Evolutionary conservation across 64 coral and sea anemone species (phyloP), one percentile per base, ranked within the genome.

Genomic region (Orbicella faveolata): DNA sequence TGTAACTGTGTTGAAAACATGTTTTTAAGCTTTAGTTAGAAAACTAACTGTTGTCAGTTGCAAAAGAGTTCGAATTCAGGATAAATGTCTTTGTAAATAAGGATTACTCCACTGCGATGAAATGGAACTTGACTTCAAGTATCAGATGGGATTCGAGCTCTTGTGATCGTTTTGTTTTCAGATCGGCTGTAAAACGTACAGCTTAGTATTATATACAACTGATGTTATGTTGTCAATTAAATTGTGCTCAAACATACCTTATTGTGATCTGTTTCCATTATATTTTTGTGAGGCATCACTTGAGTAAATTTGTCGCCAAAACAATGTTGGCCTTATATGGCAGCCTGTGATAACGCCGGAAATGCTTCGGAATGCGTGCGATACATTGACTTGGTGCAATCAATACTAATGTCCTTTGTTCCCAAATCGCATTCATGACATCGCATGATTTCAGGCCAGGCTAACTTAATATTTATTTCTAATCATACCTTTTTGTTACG

Each of bases 71-170:
- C 76, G 86, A 93, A 78, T 88, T 73, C 63, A 83, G 59, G 52
- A 62, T 59, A 82, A 82, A 81, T 81, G 44, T 88, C 85, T 88
- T 88, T 93, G 91, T 93, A 93, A 93, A 93, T 93, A 93, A 88
- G 53, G 78, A 62, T 93, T 88, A 84, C 77, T 73, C 67, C 52
- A 66, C 18, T 79, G 75, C 64, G 34, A 44, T 68, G 80, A 83
- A 67, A 66, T 67, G 80, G 62, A 83, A 34, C 34, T 83, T 67
- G 30, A 34, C 35, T 83, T 44, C 63, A 44, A 66, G 61, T 65
- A 9, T 30, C 9, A 79, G 36, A 41, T 65, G 61, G 78, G 34
- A 67, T 83, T 83, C 80, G 80, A 67, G 61, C 61, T 83, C 59
- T 83, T 34, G 61, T 2, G 62, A 83, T 83, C 14, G 36, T 68